A percentile compares a stretch with the other conserved stretches of the same genome.
Evolutionary conservation across 2,888 invertebrate genomes (phyloP).

Genomic region (Lasioglossum villosulum): DNA sequence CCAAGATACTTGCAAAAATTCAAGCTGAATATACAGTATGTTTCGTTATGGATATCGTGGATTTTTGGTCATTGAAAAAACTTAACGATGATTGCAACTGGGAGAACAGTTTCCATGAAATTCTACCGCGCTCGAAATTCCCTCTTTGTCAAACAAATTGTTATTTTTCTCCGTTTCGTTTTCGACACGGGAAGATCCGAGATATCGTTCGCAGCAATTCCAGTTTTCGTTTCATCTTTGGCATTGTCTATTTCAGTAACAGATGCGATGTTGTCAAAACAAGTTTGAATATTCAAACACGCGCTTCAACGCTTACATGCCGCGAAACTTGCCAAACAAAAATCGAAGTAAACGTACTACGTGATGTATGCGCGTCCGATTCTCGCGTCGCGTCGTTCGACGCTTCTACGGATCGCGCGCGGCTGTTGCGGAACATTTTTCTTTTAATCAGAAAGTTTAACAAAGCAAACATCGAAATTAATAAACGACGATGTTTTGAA

Average conservation of each 20-base stretch:
- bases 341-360: conserved; percentile 54
- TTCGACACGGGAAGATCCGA: background rate
- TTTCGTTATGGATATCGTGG: too few species aligned
- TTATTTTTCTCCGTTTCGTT: too few species aligned
- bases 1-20: too few species aligned
- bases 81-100: too few species aligned
- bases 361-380: background rate
- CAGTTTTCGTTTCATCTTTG: conserved; percentile 29
- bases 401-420: background rate
- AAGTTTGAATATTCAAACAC: conserved; percentile 66
- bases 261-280: conserved; percentile 57
- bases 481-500: background rate
- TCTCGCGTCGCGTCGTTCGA: background rate
- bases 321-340: conserved; percentile 55
- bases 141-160: too few species aligned
- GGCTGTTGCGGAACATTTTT: background rate
- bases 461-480: background rate
- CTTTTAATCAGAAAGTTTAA: background rate
- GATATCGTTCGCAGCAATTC: conserved; percentile 44
- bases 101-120: background rate
- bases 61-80: too few species aligned
- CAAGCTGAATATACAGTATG: too few species aligned
- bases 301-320: conserved; percentile 40
- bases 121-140: background rate
- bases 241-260: conserved; percentile 38